These are phyloP conservation scores for Drosophila serrata DNA, from an alignment of 1,140 invertebrate species.

Conservation along the genomic window DNA sequence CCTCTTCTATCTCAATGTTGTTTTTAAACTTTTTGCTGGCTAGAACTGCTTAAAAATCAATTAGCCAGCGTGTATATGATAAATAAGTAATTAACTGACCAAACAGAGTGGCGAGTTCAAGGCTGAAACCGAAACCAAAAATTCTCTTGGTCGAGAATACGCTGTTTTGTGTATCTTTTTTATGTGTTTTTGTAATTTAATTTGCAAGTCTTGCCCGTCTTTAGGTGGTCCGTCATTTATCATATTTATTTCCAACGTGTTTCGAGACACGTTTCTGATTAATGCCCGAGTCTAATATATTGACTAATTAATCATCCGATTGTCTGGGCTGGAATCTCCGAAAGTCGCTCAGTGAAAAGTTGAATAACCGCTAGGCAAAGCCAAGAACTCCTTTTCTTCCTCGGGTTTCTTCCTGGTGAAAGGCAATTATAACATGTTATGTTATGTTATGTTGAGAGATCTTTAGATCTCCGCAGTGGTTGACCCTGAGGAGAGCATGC, in stretches of 20 bases:
- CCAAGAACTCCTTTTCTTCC: slow-evolving; percentile 43
- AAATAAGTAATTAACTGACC: slow-evolving; percentile 72
- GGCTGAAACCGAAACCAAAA: slow-evolving; percentile 51
- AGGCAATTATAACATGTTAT: slow-evolving; percentile 20
- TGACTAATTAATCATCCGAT: slow-evolving; percentile 62
- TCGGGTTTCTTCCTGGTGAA: slow-evolving; percentile 46
- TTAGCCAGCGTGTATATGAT: slow-evolving; percentile 56
- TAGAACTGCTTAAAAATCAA: slow-evolving; percentile 73
- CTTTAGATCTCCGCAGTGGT: slow-evolving; percentile 8
- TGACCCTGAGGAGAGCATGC: slow-evolving; percentile 45
- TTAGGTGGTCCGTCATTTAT: slow-evolving; percentile 63
- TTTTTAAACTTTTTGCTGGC: slow-evolving; percentile 12
- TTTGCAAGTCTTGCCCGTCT: slow-evolving; percentile 60
- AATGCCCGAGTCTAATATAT: slow-evolving; percentile 51
- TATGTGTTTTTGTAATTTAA: slow-evolving; percentile 72
- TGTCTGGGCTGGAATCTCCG: slow-evolving; percentile 36
- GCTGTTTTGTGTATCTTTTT: slow-evolving; percentile 19
- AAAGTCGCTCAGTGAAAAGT: slow-evolving; percentile 54
- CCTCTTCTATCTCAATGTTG: slow-evolving; percentile 8
- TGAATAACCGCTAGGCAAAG: slow-evolving; percentile 61
- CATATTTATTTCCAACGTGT: slow-evolving; percentile 46
- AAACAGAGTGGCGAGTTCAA: slow-evolving; percentile 63
- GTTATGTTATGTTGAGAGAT: neutral
- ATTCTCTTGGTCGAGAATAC: slow-evolving; percentile 21
- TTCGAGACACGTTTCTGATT: slow-evolving; percentile 53